Percentiles rank a stretch among this genome's conserved stretches.
Conservation (phyloP, 2,888 invertebrate species). For the Callyntrura guangdongensis region DNA sequence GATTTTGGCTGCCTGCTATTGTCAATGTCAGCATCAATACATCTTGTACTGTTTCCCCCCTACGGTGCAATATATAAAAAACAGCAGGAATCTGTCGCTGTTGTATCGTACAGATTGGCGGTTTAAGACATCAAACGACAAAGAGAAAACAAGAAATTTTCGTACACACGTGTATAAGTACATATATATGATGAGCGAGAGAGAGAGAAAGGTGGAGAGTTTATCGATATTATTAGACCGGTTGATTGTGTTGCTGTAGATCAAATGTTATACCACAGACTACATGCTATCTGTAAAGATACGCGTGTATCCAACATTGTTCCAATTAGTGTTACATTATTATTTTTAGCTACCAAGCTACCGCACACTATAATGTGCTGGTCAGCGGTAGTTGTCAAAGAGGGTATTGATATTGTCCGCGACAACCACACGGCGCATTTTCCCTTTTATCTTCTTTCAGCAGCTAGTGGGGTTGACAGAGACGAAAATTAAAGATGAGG, state of each 20-base stretch:
- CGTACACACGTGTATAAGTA: neutral
- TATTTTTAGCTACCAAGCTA: neutral
- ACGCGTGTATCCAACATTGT: neutral
- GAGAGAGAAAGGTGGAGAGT: too few relatives aligned
- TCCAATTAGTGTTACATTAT: neutral
- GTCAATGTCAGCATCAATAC: conserved; percentile 67
- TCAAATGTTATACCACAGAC: neutral
- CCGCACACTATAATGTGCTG: neutral
- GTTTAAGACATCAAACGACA: conserved; percentile 23
- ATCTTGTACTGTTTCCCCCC: conserved; percentile 62
- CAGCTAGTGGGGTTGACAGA: neutral
- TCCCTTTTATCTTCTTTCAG: neutral
- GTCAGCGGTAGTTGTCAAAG: neutral
- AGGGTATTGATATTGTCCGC: neutral
- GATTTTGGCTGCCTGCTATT: conserved; percentile 18
- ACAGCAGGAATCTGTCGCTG: neutral
- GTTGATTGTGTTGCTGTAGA: neutral
- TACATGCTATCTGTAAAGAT: neutral
- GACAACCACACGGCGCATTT: neutral
- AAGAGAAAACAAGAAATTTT: too few relatives aligned
- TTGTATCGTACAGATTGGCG: neutral
- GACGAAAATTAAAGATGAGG: neutral
- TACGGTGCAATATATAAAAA: conserved; percentile 46
- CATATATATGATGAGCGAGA: neutral
- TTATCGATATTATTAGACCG: neutral